Evolutionary conservation across 2,113 vertebrate species (phyloP).

Genomic region (Potamarius usumacintae): DNA sequence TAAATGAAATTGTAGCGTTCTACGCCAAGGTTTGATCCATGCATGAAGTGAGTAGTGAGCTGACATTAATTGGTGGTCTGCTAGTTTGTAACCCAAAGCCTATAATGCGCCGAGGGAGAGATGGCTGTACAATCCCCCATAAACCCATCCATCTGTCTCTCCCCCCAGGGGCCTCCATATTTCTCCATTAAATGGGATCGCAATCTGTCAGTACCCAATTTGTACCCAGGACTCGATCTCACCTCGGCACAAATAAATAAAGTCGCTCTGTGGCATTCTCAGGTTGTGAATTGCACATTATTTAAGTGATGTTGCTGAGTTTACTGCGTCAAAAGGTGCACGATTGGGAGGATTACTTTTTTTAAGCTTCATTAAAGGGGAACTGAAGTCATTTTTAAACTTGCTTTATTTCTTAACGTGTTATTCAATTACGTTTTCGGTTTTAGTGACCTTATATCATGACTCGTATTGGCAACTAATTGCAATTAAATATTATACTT

Average conservation of each 20-base stretch:
- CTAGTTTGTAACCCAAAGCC: constrained; percentile 3
- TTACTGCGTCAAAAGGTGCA: neutral
- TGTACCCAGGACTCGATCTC: constrained; percentile 30
- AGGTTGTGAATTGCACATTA: neutral
- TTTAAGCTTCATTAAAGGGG: neutral
- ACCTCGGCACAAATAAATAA: neutral
- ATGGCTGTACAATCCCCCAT: constrained; percentile 18
- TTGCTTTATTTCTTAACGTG: too few species aligned
- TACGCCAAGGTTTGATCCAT: neutral
- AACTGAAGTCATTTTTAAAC: too few species aligned
- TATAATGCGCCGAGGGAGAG: neutral
- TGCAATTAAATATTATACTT: too few species aligned
- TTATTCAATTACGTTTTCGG: too few species aligned
- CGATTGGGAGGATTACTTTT: neutral
- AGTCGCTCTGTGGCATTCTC: neutral
- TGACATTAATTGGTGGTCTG: constrained; percentile 10
- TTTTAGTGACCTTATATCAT: too few species aligned
- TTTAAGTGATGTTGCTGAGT: neutral
- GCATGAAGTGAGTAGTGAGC: neutral
- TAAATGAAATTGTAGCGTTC: neutral
- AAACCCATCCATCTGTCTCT: constrained; percentile 38
- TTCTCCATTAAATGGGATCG: constrained; percentile 40
- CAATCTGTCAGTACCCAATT: constrained; percentile 45
- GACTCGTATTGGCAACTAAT: too few species aligned
- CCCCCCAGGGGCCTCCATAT: constrained; percentile 34